Evolutionary conservation across 1,140 invertebrate species (phyloP), one percentile per base, ranked within the genome.

Genomic region (Heliconius himera): DNA sequence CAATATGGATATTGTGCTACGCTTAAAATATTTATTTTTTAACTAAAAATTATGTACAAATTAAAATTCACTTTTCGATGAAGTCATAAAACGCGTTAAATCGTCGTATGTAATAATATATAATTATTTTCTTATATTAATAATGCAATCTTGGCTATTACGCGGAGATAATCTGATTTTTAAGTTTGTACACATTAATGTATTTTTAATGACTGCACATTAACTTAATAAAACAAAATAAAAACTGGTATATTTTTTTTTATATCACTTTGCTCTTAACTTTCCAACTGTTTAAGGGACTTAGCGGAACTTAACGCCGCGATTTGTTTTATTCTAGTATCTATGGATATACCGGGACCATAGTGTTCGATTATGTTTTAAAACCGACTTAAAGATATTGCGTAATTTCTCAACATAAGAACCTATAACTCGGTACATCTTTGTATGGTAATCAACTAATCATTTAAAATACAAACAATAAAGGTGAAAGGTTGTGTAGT

Each of bases 61-160:
- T 66, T 26, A 66, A 66, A 26, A 66, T 66, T 16, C 9, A 66
- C 22, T 66, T 66, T 66, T 8, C 11, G 26, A 66, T 66, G 9
- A 66, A 66, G 26, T 26, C 26, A 66, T 66, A 66, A 66, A 66
- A 66, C 60, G 60, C 13, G 60, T 16, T 66, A 66, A 66, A 66
- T 16, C 60, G 26, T 3, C 11, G 3, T 22, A 29, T 66, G 1
- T 29, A 11, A 51, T 66, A 66, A 66, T 29, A 66, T 66, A 26
- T 66, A 66, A 66, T 66, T 66, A 66, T 29, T 66, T 66, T 66
- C 29, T 66, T 66, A 26, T 3, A 29, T 26, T 66, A 29, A 66
- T 29, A 13, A 66, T 66, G 60, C 4, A 13, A 29, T 66, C 26
- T 16, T 66, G 60, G 22, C 26, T 16, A 26, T 66, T 66, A 29